Base-by-base conservation (phyloP, 30 jellyfish, hydroid and myxozoan genomes). In the Hydractinia symbiolongicarpus region DNA sequence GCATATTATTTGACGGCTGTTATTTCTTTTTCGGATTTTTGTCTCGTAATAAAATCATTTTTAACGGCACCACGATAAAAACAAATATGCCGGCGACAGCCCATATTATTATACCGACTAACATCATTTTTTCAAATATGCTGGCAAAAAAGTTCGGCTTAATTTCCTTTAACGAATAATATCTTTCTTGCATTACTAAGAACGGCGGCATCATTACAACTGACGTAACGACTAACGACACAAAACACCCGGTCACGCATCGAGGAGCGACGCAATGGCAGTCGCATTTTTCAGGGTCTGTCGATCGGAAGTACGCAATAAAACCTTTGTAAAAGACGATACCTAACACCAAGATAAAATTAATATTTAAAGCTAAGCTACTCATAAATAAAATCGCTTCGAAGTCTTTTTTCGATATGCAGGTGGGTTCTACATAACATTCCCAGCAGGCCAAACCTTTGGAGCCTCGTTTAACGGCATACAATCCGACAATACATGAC, bases 51-150 rank as follows among this genome's bases (percentile, higher is more conserved):
- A 79, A 55, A 66, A 79, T 66, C 81, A 62, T 49, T 66, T 79
- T 79, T 50, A 79, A 53, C 9, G 87, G 87, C 66, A 68, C 81
- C 14, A 79, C 87, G 52, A 79, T 50, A 15, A 62, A 79, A 16
- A 79, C 73, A 15, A 53, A 62, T 9, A 79, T 66, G 51, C 67
- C 83, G 58, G 87, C 87, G 20, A 94, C 96, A 30, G 95, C 99
- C 99, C 99, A 94, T 0, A 94, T 94, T 16, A 94, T 85, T 11
- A 83, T 77, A 1, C 99, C 99, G 87, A 94, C 95, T 16, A 94
- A 85, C 96, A 88, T 88, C 88, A 88, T 80, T 76, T 84, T 94
- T 71, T 82, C 94, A 16, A 91, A 84, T 53, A 94, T 13, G 53
- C 86, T 79, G 8, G 95, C 77, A 5, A 90, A 85, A 11, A 78